Conservation (phyloP, 1,140 invertebrate genomes). For the Leucophenga varia region DNA sequence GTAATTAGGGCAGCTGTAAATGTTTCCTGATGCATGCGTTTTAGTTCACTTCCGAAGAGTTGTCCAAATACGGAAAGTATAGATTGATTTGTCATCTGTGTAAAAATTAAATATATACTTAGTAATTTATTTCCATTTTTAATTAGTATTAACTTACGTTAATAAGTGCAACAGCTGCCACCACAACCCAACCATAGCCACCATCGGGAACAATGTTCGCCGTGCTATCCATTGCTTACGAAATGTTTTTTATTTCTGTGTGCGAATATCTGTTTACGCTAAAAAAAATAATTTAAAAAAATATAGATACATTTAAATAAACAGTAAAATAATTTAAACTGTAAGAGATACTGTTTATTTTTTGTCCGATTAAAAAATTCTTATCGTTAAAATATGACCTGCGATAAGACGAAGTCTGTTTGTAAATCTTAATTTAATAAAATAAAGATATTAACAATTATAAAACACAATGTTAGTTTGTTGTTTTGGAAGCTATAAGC, state of each 20-base stretch:
- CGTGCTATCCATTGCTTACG: constrained; percentile 4
- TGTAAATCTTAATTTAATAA: too few relatives aligned
- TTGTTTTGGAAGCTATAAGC: too few relatives aligned
- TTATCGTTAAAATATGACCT: too few relatives aligned
- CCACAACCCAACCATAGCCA: constrained; percentile 69
- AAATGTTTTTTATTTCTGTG: not conserved
- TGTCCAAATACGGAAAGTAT: constrained; percentile 72
- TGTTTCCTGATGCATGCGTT: constrained; percentile 65
- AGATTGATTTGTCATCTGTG: constrained; percentile 70
- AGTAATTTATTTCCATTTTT: not conserved
- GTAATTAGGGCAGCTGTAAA: constrained; percentile 70
- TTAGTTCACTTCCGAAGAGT: constrained; percentile 67
- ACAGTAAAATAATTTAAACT: not conserved
- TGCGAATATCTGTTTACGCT: not conserved
- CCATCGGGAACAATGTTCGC: constrained; percentile 61
- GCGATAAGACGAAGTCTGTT: too few relatives aligned
- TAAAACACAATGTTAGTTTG: too few relatives aligned
- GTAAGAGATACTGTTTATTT: not conserved
- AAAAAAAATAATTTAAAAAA: not conserved
- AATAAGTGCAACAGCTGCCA: constrained; percentile 63
- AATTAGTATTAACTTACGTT: constrained; percentile 61
- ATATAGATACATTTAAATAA: not conserved
- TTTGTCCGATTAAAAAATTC: not conserved
- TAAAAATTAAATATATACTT: too few relatives aligned
- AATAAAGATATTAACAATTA: too few relatives aligned